Evolutionary conservation across 2,888 invertebrate species (phyloP).

Genomic region (Thereva nobilitata): DNA sequence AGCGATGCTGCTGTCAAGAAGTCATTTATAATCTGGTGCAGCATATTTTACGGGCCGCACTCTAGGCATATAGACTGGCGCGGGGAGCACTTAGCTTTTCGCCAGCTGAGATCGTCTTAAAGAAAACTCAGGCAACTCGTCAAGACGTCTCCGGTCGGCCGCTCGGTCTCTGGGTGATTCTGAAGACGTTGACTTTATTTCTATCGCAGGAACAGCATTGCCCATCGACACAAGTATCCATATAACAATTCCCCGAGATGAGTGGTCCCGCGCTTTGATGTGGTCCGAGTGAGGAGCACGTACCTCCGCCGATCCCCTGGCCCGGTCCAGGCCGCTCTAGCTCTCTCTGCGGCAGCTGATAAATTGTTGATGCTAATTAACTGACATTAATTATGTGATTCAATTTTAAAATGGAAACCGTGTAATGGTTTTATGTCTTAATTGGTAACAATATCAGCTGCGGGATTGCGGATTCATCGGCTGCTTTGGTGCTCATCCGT

Average conservation of each 20-base stretch:
- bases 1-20: slow-evolving; percentile 33
- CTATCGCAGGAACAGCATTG: neutral
- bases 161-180: neutral
- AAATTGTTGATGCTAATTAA: slow-evolving; percentile 39
- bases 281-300: slow-evolving; percentile 9
- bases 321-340: neutral
- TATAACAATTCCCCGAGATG: neutral
- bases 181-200: slow-evolving; percentile 28
- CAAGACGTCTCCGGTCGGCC: slow-evolving; percentile 25
- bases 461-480: no score
- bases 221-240: slow-evolving; percentile 2
- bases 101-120: neutral
- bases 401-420: slow-evolving; percentile 37
- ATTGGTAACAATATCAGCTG: slow-evolving; percentile 37
- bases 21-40: slow-evolving; percentile 27
- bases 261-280: neutral
- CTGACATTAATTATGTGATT: slow-evolving; percentile 38
- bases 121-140: slow-evolving; percentile 20
- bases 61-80: slow-evolving; percentile 12
- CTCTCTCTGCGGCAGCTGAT: slow-evolving; percentile 12
- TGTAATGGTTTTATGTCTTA: slow-evolving; percentile 38
- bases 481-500: no score
- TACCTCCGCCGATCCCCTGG: neutral
- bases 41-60: slow-evolving; percentile 29
- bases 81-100: slow-evolving; percentile 2